Conservation (phyloP, 1,140 invertebrate species). For the Achroia grisella region DNA sequence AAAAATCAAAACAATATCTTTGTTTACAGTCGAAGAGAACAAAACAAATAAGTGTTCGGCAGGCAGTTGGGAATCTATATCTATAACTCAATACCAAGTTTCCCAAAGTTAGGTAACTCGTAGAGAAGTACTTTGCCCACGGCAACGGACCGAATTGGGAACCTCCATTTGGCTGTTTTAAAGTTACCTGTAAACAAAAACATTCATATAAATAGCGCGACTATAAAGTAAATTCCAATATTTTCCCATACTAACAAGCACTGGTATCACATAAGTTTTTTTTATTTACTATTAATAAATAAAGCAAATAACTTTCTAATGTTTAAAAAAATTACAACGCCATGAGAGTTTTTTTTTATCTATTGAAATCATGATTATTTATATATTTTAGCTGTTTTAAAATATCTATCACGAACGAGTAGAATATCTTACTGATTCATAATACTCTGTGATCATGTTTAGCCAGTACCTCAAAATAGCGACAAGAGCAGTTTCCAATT, state of each 20-base stretch:
- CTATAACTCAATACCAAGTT: conserved; percentile 72
- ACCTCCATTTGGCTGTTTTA: conserved; percentile 50
- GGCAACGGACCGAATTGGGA: conserved; percentile 42
- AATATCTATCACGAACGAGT: too few relatives aligned
- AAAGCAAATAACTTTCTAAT: too few relatives aligned
- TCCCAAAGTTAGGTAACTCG: conserved; percentile 52
- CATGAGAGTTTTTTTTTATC: too few relatives aligned
- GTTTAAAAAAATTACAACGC: too few relatives aligned
- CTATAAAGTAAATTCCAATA: too few relatives aligned
- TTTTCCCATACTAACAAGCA: too few relatives aligned
- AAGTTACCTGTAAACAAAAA: conserved; percentile 64
- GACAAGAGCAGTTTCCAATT: conserved; percentile 49
- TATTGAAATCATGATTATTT: too few relatives aligned
- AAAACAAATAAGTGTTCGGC: conserved; percentile 68
- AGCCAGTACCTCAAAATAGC: conserved; percentile 1
- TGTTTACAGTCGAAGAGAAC: conserved; percentile 63
- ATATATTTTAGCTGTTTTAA: too few relatives aligned
- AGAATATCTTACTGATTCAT: too few relatives aligned
- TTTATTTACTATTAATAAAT: too few relatives aligned
- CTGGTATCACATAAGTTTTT: too few relatives aligned
- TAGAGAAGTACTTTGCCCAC: conserved; percentile 49
- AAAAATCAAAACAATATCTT: conserved; percentile 45
- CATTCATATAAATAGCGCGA: conserved; percentile 23
- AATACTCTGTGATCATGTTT: too few relatives aligned
- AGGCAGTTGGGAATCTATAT: conserved; percentile 69